Evolutionary conservation across 2,113 vertebrate species (phyloP).

Genomic region (Hippolais icterina): DNA sequence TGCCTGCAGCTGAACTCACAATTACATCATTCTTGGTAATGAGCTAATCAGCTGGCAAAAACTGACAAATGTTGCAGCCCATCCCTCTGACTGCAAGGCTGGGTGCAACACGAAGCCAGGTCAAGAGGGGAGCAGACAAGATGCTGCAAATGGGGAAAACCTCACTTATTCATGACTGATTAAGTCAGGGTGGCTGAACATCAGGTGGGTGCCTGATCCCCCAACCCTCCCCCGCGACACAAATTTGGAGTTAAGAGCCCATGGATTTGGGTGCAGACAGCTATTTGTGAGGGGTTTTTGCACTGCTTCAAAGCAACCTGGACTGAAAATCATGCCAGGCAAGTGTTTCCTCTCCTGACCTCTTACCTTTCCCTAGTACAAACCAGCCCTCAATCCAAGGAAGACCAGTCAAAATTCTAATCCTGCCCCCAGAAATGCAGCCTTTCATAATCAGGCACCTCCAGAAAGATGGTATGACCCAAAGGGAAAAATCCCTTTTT

Average conservation of each 20-base stretch:
- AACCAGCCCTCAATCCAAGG: fast-evolving
- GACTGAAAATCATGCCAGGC: neutral
- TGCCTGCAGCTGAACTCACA: neutral
- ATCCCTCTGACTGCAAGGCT: neutral
- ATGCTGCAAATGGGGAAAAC: neutral
- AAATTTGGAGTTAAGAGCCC: fast-evolving
- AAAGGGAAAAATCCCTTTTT: neutral
- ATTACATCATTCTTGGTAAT: neutral
- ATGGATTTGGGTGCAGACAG: fast-evolving
- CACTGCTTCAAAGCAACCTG: neutral
- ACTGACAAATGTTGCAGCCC: neutral
- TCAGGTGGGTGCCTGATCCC: neutral
- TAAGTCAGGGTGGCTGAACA: neutral
- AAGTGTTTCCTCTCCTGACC: neutral
- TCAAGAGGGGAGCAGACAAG: neutral
- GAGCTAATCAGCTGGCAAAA: neutral
- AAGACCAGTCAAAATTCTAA: neutral
- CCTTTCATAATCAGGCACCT: neutral
- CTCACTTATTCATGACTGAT: neutral
- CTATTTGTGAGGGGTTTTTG: neutral
- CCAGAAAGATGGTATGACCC: neutral
- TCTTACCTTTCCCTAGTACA: neutral
- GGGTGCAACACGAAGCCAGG: neutral
- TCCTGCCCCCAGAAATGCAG: neutral
- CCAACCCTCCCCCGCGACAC: too few relatives aligned